Conservation (phyloP, 2,888 invertebrate species). For the Xylophagus ater region DNA sequence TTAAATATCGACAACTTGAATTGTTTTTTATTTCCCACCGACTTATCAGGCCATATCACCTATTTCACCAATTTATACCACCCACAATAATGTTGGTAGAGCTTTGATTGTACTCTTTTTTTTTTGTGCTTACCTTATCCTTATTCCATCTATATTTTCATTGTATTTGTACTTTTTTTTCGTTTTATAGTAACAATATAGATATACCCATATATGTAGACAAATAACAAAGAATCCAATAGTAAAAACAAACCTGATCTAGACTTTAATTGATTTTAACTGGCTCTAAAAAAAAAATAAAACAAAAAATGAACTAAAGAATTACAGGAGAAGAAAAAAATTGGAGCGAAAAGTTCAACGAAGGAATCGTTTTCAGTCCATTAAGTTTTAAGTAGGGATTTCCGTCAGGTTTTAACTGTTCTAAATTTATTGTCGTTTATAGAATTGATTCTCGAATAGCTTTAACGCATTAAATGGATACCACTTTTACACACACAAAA, state of each 20-base stretch:
- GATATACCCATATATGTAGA: not conserved
- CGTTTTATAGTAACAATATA: not conserved
- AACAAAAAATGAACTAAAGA: not conserved
- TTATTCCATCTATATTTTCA: not conserved
- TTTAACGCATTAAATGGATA: conserved; percentile 3
- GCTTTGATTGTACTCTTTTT: no score
- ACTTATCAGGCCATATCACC: no score
- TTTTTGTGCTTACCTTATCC: no score
- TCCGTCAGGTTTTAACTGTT: conserved; percentile 1
- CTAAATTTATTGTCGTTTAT: not conserved
- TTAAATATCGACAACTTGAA: no score
- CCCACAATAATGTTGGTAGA: no score
- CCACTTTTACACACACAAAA: no score
- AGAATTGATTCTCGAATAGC: not conserved
- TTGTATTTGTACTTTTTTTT: not conserved
- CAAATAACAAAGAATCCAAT: not conserved
- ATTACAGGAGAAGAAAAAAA: not conserved
- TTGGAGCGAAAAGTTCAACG: not conserved
- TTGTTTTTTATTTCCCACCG: no score
- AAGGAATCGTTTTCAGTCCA: not conserved
- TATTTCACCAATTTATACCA: no score
- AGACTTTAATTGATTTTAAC: not conserved
- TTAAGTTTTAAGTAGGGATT: conserved; percentile 2
- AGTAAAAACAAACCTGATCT: not conserved
- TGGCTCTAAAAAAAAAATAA: not conserved